phyloP scores from a whole-genome alignment of 2,113 vertebrate genomes.

The Myrmecophaga tridactyla region DNA sequence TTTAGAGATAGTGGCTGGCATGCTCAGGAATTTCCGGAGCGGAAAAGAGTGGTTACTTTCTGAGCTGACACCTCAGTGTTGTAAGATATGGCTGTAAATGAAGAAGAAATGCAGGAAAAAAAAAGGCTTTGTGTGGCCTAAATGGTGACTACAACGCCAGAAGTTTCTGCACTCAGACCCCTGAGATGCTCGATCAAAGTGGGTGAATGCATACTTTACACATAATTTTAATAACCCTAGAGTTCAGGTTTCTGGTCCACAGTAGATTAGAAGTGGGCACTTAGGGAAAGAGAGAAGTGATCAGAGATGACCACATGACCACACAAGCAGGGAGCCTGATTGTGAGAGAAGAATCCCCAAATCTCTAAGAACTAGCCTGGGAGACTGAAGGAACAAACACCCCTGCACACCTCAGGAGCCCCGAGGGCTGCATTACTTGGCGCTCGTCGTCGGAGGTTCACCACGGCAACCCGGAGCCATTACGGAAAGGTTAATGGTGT shows the following conservation, averaged over 20 bases:
- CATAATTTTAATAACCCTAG: not conserved
- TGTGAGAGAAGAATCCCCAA: not conserved
- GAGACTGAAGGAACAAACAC: not conserved
- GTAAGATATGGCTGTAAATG: not conserved
- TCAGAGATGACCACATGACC: not conserved
- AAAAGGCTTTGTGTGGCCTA: not conserved
- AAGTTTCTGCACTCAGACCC: not conserved
- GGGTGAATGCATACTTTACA: not conserved
- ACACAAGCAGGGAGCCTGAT: not conserved
- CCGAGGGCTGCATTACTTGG: constrained; percentile 38
- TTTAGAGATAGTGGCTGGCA: not conserved
- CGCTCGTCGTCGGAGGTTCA: constrained; percentile 24
- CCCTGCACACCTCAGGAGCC: constrained; percentile 35
- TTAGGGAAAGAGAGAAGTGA: not conserved
- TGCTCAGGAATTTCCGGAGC: not conserved
- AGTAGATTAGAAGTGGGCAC: not conserved
- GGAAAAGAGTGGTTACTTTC: not conserved
- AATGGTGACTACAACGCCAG: not conserved
- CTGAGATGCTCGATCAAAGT: rapidly evolving
- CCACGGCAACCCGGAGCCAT: constrained; percentile 65
- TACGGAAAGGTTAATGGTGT: constrained; percentile 74
- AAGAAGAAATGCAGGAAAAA: not conserved
- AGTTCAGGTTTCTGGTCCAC: not conserved
- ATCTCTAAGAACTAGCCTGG: not conserved
- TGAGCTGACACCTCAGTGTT: not conserved